Evolutionary conservation across 2,113 vertebrate species (phyloP), one percentile per base, ranked within the genome.

Genomic region (Pygoscelis antarcticus): DNA sequence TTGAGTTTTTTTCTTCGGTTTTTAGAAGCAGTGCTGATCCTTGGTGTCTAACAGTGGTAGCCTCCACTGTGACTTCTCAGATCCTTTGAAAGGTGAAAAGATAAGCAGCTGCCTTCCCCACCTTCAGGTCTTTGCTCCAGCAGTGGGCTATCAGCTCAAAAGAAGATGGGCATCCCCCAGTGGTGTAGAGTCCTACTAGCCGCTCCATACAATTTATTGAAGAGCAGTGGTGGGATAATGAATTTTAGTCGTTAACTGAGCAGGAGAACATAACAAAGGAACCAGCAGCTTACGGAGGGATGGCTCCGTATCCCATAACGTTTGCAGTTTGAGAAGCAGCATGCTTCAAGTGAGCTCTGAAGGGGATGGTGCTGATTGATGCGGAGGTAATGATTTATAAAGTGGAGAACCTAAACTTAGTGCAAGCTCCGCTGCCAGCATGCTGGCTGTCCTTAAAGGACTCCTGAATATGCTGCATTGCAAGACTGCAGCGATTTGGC

Each of bases 371-470:
- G 13, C 84, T 90, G 89, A 64, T n/a, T 40, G 90, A 61, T 70
- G 65, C 16, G 70, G 61, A 76, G 92, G 52, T 69, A 82, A 66
- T 51, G 94, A 84, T 80, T 95, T 93, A 40, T 82, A 10, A 71
- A 77, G 92, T 34, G 85, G 54, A 76, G 77, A 78, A 64, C 42
- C 72, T 92, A 61, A 94, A 52, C 76, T 32, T 38, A 49, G 95
- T 40, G 66, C 69, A 57, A 71, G 87, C 92, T 71, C 49, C 49
- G 34, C 64, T 89, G 96, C 65, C 75, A 71, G 91, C 90, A 21
- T 61, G 83, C 89, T 85, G 87, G 5, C 90, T 97, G 95, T 97
- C 97, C 96, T 96, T 84, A 96, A 5, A 96, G 95, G 91, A 93
- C 95, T 96, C 78, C 1, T 4, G 69, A 69, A 55, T 62, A 6